Percentiles rank a stretch among this genome's conserved stretches.
These are phyloP conservation scores for Gastrophryne carolinensis DNA, from an alignment of 2,797 vertebrate genomes.

Conservation along the genomic window DNA sequence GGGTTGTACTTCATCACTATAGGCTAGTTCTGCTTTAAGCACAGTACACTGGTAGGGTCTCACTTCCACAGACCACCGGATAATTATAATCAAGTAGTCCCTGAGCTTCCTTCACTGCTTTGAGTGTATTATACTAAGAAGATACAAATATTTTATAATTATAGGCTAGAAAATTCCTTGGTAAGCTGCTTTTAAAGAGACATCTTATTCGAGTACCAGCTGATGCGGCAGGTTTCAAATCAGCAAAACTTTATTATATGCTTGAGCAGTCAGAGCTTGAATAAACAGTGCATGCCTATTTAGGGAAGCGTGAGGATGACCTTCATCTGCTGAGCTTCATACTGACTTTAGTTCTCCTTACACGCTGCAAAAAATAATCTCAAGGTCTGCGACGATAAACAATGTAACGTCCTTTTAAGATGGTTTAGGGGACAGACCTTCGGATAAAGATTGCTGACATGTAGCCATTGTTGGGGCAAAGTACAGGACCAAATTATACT, in stretches of 20 bases:
- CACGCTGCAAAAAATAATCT: slow-evolving; percentile 19
- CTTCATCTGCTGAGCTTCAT: slow-evolving; percentile 33
- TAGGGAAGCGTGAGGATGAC: slow-evolving; percentile 37
- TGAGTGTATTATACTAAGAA: slow-evolving; percentile 15
- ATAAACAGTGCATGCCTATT: slow-evolving; percentile 45
- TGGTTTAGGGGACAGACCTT: no score
- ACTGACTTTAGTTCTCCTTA: slow-evolving; percentile 1
- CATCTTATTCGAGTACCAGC: slow-evolving; percentile 24
- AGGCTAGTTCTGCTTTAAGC: no score
- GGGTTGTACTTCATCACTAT: no score
- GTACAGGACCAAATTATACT: no score
- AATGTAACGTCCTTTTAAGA: no score
- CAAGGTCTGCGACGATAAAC: slow-evolving; percentile 22
- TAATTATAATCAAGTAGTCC: no score
- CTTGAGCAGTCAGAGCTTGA: slow-evolving; percentile 40
- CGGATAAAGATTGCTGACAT: no score
- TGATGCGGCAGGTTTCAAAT: slow-evolving; percentile 47
- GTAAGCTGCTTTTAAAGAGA: slow-evolving; percentile 21
- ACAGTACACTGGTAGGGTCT: no score
- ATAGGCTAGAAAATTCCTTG: slow-evolving; percentile 1
- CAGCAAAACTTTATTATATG: slow-evolving; percentile 52
- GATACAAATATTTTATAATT: background rate
- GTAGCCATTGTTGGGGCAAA: no score
- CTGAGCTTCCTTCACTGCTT: no score
- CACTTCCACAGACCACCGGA: no score